Evolutionary conservation across 2,888 invertebrate species (phyloP), one percentile per base, ranked within the genome.

Genomic region (Arrhopalites spinosus): DNA sequence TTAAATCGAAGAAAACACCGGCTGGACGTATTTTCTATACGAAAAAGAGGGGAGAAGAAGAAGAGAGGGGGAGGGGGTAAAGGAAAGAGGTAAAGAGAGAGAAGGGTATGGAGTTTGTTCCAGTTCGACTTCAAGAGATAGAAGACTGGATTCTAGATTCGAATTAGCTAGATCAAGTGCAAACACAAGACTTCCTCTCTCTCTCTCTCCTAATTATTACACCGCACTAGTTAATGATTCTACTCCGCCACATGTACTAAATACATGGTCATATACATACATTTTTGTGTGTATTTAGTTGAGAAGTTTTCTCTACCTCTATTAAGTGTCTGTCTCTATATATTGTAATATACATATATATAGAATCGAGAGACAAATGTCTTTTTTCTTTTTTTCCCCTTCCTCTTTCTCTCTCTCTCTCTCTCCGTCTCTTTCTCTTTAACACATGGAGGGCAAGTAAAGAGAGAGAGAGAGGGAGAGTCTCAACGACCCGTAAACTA

Each of bases 1-100:
- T 64, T 73, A 64, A 73, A 63, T 73, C 73, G 63, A 36, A 36
- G 50, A 47, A 59, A 68, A 68, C 59, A 74, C 67, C 74, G 47
- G 59, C 74, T 67, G 59, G 59, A 59, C 25, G 59, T 67, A 67
- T 67, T 68, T 74, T 59, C 29, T 50, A 50, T 15, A 29, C 30
- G 30, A 61, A 29, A 23, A 36, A 23, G 20, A 50, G 61, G 15
- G 20, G 50, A 43, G 30, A 56, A 68, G 59, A 56, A 17, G 43
- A 45, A 70, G 74, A 68, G 36, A 68, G 70, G 69, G 69, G 71
- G 11, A 69, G 29, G 50, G 23, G 15, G 36, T 27, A 56, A 53
- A 61, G 53, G 61, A 45, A 63, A 47, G 69, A 25, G 66, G 36
- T 17, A 74, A 69, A 43, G 56, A n/a, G 27, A 25, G 72, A 59